Evolutionary conservation across 2,888 invertebrate genomes (phyloP), one percentile per base, ranked within the genome.

Genomic region (Lasioglossum vierecki): DNA sequence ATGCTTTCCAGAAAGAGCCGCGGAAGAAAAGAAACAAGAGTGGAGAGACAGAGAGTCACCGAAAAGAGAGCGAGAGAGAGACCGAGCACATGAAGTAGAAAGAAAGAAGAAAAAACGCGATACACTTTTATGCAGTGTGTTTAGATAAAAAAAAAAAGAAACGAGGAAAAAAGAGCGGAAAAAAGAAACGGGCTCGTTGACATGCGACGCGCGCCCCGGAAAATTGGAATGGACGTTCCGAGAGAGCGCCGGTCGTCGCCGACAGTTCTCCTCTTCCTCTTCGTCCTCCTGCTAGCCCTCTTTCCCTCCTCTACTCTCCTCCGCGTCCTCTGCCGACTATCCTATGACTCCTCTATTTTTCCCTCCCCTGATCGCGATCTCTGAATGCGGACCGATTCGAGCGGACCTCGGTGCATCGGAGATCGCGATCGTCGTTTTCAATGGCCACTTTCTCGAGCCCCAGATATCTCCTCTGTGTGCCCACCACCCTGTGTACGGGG

Each of bases 1-100:
- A 85, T 85, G 83, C 85, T 88, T 88, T 89, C 88, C 83, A 83
- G 86, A 84, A 88, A 86, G 84, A 85, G 83, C 46, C 66, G 76
- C 68, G 35, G 30, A 35, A 66, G 30, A 30, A 30, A 66, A 30
- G 30, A 18, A 68, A 39, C 8, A 60, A 18, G 41, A 41, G 41
- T 49, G 13, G 18, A 66, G 18, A 39, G 22, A 39, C 60, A 22
- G 44, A 44, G 44, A 30, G 35, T 44, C 15, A 15, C 8, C 39
- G n/a, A 22, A 57, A 26, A 53, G 44, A 46, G 49, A 49, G 49
- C 2, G 18, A 18, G 49, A 2, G 9, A 9, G 53, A 53, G 22
- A 53, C 6, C 5, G 49, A 22, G 18, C 6, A 49, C 18, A 22
- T 49, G 0, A 18, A 49, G 6, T 9, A 53, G 3, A 53, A 22